Base-by-base conservation (phyloP, 2,888 invertebrate species). In the Luperina testacea region DNA sequence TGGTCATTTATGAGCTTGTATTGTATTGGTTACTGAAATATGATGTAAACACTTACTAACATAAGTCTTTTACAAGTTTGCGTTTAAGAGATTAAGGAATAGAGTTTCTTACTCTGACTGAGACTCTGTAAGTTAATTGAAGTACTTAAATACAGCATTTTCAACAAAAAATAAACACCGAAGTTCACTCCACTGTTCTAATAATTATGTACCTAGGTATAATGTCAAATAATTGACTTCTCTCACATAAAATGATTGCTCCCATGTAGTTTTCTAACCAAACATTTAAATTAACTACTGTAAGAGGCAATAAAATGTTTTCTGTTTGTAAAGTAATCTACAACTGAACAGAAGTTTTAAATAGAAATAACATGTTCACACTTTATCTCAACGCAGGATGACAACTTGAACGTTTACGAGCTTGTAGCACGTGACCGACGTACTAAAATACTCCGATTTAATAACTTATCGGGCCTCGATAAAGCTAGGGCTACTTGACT, bases 391-490 rank as follows among this genome's bases (percentile, higher is more conserved):
- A 75, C 72, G 38, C 51, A 53, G 71, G 82, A 80, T 86, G 84
- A 82, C 84, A 84, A 81, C 74, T 82, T 83, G 48, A 81, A 86
- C 89, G 61, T 87, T 87, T 85, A 89, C 84, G 81, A 87, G 76
- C 51, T 71, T 32, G 48, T 13, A 20, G 75, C 70, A 72, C 89
- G 89, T 89, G 89, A 87, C 75, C 17, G 57, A 45, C 64, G 51
- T 89, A 82, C 84, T 82, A 80, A 90, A 69, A 77, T n/a, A 48
- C 48, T 63, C 61, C 24, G 59, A 83, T 83, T 78, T 73, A 77
- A 79, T 83, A 77, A 80, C 67, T 74, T 76, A 63, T 57, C 57
- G 72, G 59, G 32, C 42, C 65, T 75, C 64, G 24, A 83, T 69
- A 76, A 64, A 78, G 42, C 64, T 51, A 61, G 17, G 72, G 72